Conservation (phyloP, 2,113 vertebrate species). For the Equus przewalskii region DNA sequence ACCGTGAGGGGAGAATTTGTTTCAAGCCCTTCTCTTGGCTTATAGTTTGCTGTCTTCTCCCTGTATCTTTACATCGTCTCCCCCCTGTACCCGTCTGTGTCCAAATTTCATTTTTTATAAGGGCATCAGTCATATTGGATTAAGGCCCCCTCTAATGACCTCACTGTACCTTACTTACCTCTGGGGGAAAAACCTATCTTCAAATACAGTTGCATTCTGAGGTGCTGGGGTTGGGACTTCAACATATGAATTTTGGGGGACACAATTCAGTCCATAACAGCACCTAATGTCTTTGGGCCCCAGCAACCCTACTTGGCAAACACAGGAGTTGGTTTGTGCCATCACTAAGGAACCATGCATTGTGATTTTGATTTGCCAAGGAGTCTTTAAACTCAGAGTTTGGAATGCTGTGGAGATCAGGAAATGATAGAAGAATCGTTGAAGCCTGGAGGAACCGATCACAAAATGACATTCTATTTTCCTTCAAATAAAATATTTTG, state of each 20-base stretch:
- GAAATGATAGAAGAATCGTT: not conserved
- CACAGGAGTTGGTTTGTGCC: not conserved
- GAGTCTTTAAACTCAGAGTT: slow-evolving; percentile 11
- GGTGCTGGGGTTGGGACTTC: not conserved
- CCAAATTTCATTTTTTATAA: not conserved
- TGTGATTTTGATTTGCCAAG: slow-evolving; percentile 8
- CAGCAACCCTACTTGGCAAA: not conserved
- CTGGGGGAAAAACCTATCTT: not conserved
- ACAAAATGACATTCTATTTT: not conserved
- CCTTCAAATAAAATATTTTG: not conserved
- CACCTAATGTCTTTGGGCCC: not conserved
- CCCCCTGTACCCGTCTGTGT: not conserved
- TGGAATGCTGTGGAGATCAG: not conserved
- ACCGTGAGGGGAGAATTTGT: not conserved
- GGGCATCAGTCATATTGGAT: not conserved
- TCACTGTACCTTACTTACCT: slow-evolving; percentile 16
- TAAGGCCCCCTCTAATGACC: not conserved
- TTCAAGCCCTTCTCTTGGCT: not conserved
- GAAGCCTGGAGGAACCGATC: not conserved
- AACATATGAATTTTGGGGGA: not conserved
- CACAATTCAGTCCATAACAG: not conserved
- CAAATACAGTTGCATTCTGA: not conserved
- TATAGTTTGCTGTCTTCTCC: not conserved
- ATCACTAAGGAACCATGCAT: not conserved
- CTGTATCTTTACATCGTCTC: not conserved